Evolutionary conservation across 2,113 vertebrate species (phyloP).

Genomic region (Mesocricetus auratus): DNA sequence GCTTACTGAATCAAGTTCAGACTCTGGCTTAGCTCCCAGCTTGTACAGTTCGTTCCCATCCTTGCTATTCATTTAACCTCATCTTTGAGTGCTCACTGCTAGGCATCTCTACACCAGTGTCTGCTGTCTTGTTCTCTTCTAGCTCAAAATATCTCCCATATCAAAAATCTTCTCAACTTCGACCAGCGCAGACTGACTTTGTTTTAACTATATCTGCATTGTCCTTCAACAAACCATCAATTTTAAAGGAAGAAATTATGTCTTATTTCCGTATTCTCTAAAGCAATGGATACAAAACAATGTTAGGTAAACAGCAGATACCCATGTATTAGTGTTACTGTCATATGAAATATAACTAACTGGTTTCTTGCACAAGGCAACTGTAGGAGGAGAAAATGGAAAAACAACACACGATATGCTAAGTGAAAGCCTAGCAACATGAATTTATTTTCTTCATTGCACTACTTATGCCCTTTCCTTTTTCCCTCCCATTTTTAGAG

Average conservation of each 20-base stretch:
- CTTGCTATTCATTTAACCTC: not conserved
- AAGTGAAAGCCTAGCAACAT: slow-evolving; percentile 18
- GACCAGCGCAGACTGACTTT: not conserved
- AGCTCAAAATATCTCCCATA: not conserved
- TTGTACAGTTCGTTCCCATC: slow-evolving; percentile 4
- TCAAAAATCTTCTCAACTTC: slow-evolving; percentile 44
- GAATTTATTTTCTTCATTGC: slow-evolving; percentile 14
- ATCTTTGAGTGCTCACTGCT: slow-evolving; percentile 25
- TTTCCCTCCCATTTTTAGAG: not conserved
- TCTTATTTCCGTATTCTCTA: slow-evolving; percentile 3
- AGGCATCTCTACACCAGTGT: not conserved
- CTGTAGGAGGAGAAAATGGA: not conserved
- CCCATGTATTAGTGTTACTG: not conserved
- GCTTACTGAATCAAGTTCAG: slow-evolving; percentile 44
- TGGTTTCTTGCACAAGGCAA: not conserved
- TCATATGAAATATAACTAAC: slow-evolving; percentile 44
- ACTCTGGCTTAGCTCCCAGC: slow-evolving; percentile 2
- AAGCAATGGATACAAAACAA: slow-evolving; percentile 32
- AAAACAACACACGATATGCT: slow-evolving; percentile 58
- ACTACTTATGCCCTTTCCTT: not conserved
- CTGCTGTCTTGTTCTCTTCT: not conserved
- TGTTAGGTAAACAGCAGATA: slow-evolving; percentile 28
- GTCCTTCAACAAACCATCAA: not conserved
- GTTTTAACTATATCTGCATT: not conserved
- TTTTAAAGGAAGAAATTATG: not conserved